Evolutionary conservation across 2,888 invertebrate species (phyloP), one percentile per base, ranked within the genome.

Genomic region (Aporophyla lueneburgensis): DNA sequence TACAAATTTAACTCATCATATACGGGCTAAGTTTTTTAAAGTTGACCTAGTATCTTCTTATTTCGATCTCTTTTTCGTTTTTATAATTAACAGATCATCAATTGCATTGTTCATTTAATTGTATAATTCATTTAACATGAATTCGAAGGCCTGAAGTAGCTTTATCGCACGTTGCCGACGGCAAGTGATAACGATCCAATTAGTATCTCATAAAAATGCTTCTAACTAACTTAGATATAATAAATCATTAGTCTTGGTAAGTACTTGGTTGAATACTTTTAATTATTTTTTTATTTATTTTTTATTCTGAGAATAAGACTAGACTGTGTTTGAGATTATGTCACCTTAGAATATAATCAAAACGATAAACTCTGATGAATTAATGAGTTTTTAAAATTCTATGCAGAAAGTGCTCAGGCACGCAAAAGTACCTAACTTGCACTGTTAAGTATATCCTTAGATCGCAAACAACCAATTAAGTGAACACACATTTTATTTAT

Each of bases 131-230:
- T 53, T 53, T 33, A 68, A 54, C 59, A 62, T 21, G 4, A 46
- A 66, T 71, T 56, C n/a, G 33, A 40, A 68, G 58, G 21, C n/a
- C 24, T 9, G 24, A 62, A 19, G 16, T 19, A 43, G 33, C 33
- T 63, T 43, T 49, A 83, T 61, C 75, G 24, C 51, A 63, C n/a
- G 53, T 24, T 65, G 67, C 84, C 84, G 84, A 73, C 84, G 84
- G 83, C 73, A 83, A 74, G 53, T 77, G 72, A 71, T 71, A 70
- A 66, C 66, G 40, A 49, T 58, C 16, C 65, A 77, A 77, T 68
- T 61, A 70, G 24, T 51, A 54, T 65, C 54, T 53, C 61, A 54
- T 67, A 62, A 71, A 66, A 62, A 27, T 33, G 43, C 43, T 46
- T 66, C n/a, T 51, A 65, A 69, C 5, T 46, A 53, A 53, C 27